These are phyloP conservation scores for Clarias fuscus DNA, from an alignment of 2,797 vertebrate species.

Conservation along the genomic window DNA sequence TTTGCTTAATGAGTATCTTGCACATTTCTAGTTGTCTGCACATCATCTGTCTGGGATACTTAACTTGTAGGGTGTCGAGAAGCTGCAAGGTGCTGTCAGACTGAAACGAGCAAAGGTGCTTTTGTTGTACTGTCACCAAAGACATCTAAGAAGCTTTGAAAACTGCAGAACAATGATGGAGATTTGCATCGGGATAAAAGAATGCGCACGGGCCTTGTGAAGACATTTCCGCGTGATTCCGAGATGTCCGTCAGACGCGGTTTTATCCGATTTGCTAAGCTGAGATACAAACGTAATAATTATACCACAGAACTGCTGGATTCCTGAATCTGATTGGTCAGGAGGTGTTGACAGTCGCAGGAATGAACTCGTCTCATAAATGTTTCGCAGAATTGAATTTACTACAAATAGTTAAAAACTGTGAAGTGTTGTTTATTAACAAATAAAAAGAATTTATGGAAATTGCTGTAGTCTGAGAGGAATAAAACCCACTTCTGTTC, in stretches of 20 bases:
- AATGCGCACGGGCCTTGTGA: not conserved
- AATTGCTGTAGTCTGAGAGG: too few species aligned
- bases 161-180: slow-evolving; percentile 29
- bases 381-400: not conserved
- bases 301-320: not conserved
- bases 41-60: slow-evolving; percentile 29
- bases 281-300: slow-evolving; percentile 11
- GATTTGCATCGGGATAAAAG: slow-evolving; percentile 27
- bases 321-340: not conserved
- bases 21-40: slow-evolving; percentile 29
- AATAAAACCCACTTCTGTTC: not conserved
- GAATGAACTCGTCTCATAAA: not conserved
- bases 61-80: slow-evolving; percentile 12
- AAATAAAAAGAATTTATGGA: not conserved
- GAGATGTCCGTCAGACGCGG: not conserved
- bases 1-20: slow-evolving; percentile 24
- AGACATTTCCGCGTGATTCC: not conserved
- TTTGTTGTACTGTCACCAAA: slow-evolving; percentile 32
- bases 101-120: slow-evolving; percentile 61
- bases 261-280: not conserved
- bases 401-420: not conserved
- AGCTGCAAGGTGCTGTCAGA: slow-evolving; percentile 30
- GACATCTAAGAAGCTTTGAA: slow-evolving; percentile 34
- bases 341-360: not conserved
- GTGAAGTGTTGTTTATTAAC: not conserved